These are phyloP conservation scores for Drosophila nigromelanica DNA, from an alignment of 1,140 invertebrate genomes.

Conservation along the genomic window DNA sequence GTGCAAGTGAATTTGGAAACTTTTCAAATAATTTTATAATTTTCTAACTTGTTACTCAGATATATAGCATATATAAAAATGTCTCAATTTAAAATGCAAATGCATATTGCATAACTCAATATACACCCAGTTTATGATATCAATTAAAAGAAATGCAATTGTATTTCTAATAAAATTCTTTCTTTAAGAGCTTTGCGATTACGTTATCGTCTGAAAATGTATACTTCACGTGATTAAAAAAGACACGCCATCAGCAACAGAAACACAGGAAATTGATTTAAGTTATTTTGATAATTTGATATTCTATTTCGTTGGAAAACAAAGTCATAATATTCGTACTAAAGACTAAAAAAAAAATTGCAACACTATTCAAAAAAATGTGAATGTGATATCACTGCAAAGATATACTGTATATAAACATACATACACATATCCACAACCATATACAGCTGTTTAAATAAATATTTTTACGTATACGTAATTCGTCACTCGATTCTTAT, in stretches of 20 bases:
- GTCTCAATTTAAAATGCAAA: neutral
- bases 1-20: neutral
- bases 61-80: no score
- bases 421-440: neutral
- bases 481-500: conserved; percentile 29
- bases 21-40: neutral
- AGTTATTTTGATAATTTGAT: no score
- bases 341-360: neutral
- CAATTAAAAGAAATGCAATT: no score
- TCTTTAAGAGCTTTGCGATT: no score
- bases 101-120: neutral
- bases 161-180: no score
- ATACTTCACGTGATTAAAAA: no score
- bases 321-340: no score
- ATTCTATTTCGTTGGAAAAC: no score
- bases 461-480: conserved; percentile 15
- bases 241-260: no score
- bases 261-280: no score
- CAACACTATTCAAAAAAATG: neutral
- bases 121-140: no score
- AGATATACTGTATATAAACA: neutral
- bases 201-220: no score
- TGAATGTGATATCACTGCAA: neutral
- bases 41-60: neutral
- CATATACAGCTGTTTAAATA: conserved; percentile 20